Percentiles rank a stretch among this genome's conserved stretches.
These are phyloP conservation scores for Mirounga angustirostris DNA, from an alignment of 2,113 vertebrate genomes.

Conservation along the genomic window DNA sequence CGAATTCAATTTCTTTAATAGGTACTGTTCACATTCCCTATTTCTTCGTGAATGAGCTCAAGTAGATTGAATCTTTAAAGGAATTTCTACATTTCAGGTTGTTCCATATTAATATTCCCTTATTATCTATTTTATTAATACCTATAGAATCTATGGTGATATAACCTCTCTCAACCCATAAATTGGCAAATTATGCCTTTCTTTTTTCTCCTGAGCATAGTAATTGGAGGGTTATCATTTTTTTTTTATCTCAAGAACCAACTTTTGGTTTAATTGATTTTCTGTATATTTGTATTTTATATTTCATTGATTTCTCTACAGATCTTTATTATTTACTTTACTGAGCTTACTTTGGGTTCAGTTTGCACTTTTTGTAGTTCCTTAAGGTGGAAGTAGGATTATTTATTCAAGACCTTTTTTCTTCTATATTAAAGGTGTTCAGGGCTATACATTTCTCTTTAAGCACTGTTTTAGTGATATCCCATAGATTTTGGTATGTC, in stretches of 20 bases:
- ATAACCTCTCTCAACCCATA: background rate
- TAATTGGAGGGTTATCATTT: background rate
- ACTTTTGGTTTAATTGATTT: background rate
- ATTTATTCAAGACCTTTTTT: background rate
- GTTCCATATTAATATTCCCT: background rate
- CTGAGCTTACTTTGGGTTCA: background rate
- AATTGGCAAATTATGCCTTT: background rate
- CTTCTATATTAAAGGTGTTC: background rate
- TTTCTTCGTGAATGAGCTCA: background rate
- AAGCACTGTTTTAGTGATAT: background rate
- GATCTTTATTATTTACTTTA: background rate
- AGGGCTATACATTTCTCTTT: background rate
- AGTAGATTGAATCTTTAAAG: background rate
- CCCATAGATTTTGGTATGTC: background rate
- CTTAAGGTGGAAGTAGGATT: background rate
- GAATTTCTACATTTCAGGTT: background rate
- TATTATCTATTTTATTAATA: background rate
- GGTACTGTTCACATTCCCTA: background rate
- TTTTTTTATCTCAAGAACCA: background rate
- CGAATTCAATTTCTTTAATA: too few relatives aligned
- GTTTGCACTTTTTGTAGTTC: background rate
- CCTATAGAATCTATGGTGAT: background rate
- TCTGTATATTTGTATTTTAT: background rate
- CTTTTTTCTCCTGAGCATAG: background rate
- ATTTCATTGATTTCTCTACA: background rate